Base-by-base conservation (phyloP, 2,888 invertebrate genomes). In the Spicauda simplicius region DNA sequence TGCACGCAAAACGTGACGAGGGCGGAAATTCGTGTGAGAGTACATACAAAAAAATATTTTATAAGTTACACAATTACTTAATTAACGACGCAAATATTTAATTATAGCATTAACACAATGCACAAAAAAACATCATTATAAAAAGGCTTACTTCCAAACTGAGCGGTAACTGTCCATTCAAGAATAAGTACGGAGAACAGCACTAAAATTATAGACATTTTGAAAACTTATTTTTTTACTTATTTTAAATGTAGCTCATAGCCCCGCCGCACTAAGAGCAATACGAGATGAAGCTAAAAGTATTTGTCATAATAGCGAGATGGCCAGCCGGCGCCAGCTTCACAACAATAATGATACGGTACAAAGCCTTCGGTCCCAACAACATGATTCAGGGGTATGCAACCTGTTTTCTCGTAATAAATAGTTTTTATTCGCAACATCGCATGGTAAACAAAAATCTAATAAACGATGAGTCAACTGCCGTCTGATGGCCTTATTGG, bases 341-440 rank as follows among this genome's bases (percentile, higher is more conserved):
- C 80, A 84, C 84, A 80, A 84, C 84, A 82, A 84, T 84, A 90
- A 86, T 91, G 91, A 88, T 81, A 86, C 84, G 84, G 80, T 86
- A 88, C 82, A 85, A 74, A 88, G 88, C 80, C 79, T 85, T 72
- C 81, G 80, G 77, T 85, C 83, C 81, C 80, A 82, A 76, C 77
- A 81, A 74, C 80, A 75, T 74, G 76, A 69, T 66, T 33, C 87
- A 90, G 92, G 71, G 75, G 76, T 80, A 19, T 33, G 14, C 72
- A 90, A 91, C 82, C 75, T 75, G 77, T 68, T 68, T n/a, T 75
- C 66, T 50, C 19, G n/a, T 18, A 14, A 54, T 61, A 11, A 41
- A 33, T 45, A 50, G 50, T 18, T 66, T 37, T 56, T 57, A 50
- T 56, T 25, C 16, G 16, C 37, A 8, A n/a, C 19, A 55, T 19